Base-by-base conservation (phyloP, 2,888 invertebrate genomes). In the Odontocolon sp. region DNA sequence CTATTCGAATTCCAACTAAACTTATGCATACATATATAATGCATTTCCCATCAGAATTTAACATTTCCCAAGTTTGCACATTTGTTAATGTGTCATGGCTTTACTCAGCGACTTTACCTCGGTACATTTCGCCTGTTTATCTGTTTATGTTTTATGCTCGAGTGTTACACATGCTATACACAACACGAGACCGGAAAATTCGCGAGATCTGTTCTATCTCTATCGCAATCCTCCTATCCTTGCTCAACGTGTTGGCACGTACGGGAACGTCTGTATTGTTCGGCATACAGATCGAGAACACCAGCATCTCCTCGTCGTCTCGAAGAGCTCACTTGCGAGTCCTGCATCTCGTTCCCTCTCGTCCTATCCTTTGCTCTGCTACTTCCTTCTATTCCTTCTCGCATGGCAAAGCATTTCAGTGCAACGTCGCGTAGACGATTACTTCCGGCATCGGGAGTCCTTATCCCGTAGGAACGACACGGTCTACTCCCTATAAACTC, bases 271-370 rank as follows among this genome's bases (percentile, higher is more conserved):
- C 38, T 21, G 52, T 52, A 76, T 79, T 66, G 79, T 76, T 70
- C 67, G 66, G 70, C 69, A 79, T 77, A 79, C 74, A 71, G 73
- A 74, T 79, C 70, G 71, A 18, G 50, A 5, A n/a, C 21, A 42
- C 52, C 64, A 28, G 54, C 52, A 38, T 28, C 28, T 26, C 36
- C 45, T 47, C 67, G 33, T 42, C 56, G 8, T 11, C 11, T 3
- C 57, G 6, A 36, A 59, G 36, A 68, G 38, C 47, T 36, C 47
- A 50, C 68, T 68, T 28, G 36, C 26, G 28, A 23, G 21, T 56
- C 57, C 59, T 66, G 11, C 28, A 3, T 23, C 38, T 16, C 1
- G 9, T 21, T 1, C 14, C 26, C 23, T 31, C 14, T 38, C 21
- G 1, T 6, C 23, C 38, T 16, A n/a, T 5, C n/a, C 36, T 9